Percentiles rank a stretch among this genome's conserved stretches.
Conservation (phyloP, 2,797 vertebrate genomes). For the Ctenopoma kingsleyae region DNA sequence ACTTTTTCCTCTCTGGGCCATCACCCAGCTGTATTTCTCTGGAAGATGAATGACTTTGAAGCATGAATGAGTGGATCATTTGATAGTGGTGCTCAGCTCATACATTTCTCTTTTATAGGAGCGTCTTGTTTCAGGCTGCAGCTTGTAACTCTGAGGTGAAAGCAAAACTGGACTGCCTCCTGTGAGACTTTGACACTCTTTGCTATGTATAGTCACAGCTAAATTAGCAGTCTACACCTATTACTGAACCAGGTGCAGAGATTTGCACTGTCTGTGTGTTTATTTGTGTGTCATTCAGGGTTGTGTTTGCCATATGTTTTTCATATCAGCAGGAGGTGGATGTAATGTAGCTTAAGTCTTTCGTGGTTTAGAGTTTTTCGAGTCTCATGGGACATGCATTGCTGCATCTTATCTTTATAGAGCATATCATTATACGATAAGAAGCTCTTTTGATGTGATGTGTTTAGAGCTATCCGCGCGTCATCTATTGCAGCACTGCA, state of each 20-base stretch:
- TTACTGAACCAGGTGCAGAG: constrained; percentile 43
- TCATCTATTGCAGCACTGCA: constrained; percentile 52
- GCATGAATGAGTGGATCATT: constrained; percentile 73
- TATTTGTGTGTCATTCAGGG: constrained; percentile 5
- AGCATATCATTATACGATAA: constrained; percentile 69
- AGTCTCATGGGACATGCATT: constrained; percentile 40
- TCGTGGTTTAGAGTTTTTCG: constrained; percentile 18
- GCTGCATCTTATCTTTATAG: constrained; percentile 58
- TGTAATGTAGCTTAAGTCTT: constrained; percentile 21
- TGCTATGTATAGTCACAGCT: constrained; percentile 65
- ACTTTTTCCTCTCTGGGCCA: constrained; percentile 35
- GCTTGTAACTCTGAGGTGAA: constrained; percentile 60
- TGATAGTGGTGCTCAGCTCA: constrained; percentile 59
- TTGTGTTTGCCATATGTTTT: constrained; percentile 34
- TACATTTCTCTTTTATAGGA: constrained; percentile 69
- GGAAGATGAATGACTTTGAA: constrained; percentile 73
- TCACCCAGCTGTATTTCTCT: constrained; percentile 67
- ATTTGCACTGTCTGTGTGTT: constrained; percentile 1
- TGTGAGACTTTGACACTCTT: constrained; percentile 58
- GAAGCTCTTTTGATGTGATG: constrained; percentile 74
- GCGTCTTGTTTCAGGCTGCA: constrained; percentile 51
- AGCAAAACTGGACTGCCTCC: constrained; percentile 71
- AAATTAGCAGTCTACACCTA: constrained; percentile 60
- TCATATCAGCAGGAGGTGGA: constrained; percentile 15
- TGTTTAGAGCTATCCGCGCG: constrained; percentile 57